phyloP scores from a whole-genome alignment of 2,888 invertebrate species.

The Caenorhabditis uteleia region DNA sequence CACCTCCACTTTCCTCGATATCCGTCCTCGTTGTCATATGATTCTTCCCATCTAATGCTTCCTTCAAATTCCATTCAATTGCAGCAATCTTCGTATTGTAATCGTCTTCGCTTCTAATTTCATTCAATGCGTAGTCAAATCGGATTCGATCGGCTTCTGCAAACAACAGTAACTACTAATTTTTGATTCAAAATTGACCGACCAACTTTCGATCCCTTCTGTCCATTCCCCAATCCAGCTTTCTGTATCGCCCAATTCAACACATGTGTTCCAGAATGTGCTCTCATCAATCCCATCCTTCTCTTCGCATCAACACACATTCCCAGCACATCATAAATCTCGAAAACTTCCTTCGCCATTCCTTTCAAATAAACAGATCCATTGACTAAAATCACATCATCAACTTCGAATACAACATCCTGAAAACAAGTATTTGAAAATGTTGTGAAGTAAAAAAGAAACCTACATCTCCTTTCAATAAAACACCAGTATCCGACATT shows the following conservation, averaged over 20 bases:
- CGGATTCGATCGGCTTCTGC: slow-evolving; percentile 26
- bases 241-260: slow-evolving; percentile 40
- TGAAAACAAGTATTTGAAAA: neutral
- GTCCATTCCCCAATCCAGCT: slow-evolving; percentile 24
- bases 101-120: slow-evolving; percentile 1
- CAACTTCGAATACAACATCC: slow-evolving; percentile 20
- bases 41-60: slow-evolving; percentile 11
- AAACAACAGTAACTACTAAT: neutral
- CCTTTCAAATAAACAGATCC: slow-evolving; percentile 15
- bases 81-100: slow-evolving; percentile 7
- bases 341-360: slow-evolving; percentile 2
- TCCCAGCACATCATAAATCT: neutral
- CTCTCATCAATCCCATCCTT: slow-evolving; percentile 38
- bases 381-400: slow-evolving; percentile 11
- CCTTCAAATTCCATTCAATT: slow-evolving; percentile 8
- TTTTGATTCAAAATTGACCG: neutral
- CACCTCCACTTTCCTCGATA: neutral
- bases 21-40: slow-evolving; percentile 22
- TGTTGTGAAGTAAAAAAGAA: neutral
- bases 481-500: slow-evolving; percentile 12
- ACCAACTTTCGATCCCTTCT: slow-evolving; percentile 43
- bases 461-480: slow-evolving; percentile 9
- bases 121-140: slow-evolving; percentile 25
- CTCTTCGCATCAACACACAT: slow-evolving; percentile 1
- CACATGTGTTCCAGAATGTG: slow-evolving; percentile 47